A percentile compares a stretch with the other conserved stretches of the same genome.
phyloP scores from a whole-genome alignment of 2,888 invertebrate species.

The Nemapogon koenigi region DNA sequence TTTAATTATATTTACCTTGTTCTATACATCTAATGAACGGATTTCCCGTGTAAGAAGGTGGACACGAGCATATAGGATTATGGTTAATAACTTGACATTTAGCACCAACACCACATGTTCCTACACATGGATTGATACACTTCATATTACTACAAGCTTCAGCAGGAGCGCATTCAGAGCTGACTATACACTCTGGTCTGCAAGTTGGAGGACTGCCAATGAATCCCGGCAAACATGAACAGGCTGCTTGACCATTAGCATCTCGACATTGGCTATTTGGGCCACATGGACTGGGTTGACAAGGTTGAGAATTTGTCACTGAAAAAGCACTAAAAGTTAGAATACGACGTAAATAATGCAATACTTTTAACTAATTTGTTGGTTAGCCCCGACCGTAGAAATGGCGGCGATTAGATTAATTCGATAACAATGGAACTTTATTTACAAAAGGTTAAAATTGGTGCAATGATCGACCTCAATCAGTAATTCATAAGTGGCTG shows the following conservation, averaged over 20 bases:
- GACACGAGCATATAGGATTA: constrained; percentile 81
- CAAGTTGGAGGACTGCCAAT: constrained; percentile 80
- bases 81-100: constrained; percentile 81
- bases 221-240: constrained; percentile 73
- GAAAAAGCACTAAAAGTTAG: constrained; percentile 23
- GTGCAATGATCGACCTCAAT: too few relatives aligned
- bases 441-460: too few relatives aligned
- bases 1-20: too few relatives aligned
- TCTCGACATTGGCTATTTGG: constrained; percentile 79
- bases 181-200: constrained; percentile 77
- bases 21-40: constrained; percentile 74
- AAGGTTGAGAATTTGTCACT: constrained; percentile 40
- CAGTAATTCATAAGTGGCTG: too few relatives aligned
- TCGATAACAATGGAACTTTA: too few relatives aligned
- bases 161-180: constrained; percentile 75
- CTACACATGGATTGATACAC: constrained; percentile 83
- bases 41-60: constrained; percentile 71
- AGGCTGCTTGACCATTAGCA: constrained; percentile 75
- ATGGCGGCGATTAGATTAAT: too few relatives aligned
- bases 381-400: too few relatives aligned
- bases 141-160: constrained; percentile 81
- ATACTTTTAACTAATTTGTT: too few relatives aligned
- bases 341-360: too few relatives aligned
- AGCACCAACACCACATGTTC: constrained; percentile 79
- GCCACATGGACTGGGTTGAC: constrained; percentile 74